Evolutionary conservation across 2,888 invertebrate species (phyloP).

Genomic region (Flabesymbios commensalis): DNA sequence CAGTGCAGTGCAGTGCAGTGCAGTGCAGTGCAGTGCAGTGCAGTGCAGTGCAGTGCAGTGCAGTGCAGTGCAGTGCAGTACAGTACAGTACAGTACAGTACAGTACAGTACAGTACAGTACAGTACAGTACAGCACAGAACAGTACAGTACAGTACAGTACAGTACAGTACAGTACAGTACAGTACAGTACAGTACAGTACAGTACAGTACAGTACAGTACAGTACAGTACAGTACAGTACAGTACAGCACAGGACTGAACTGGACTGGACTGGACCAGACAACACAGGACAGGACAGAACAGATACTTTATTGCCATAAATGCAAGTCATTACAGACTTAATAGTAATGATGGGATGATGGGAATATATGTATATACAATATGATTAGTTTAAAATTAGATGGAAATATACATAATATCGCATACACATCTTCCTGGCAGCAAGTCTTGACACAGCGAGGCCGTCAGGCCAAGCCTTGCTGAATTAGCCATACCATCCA

Average conservation of each 20-base stretch:
- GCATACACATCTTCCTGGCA: too few species aligned
- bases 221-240: conserved; percentile 5
- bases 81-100: neutral
- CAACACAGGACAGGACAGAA: too few species aligned
- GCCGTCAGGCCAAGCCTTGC: too few species aligned
- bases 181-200: conserved; percentile 9
- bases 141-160: conserved; percentile 11
- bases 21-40: neutral
- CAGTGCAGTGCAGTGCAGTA: neutral
- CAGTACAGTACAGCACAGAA: conserved; percentile 6
- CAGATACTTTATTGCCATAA: too few species aligned
- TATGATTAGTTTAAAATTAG: too few species aligned
- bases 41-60: neutral
- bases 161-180: neutral
- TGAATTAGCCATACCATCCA: too few species aligned
- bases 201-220: conserved; percentile 12
- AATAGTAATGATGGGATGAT: too few species aligned
- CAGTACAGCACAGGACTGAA: neutral
- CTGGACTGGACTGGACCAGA: neutral
- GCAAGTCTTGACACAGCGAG: too few species aligned
- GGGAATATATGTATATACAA: too few species aligned
- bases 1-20: neutral
- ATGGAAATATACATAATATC: too few species aligned
- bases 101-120: conserved; percentile 4
- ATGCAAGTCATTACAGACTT: too few species aligned